Base-by-base conservation (phyloP, 2,888 invertebrate genomes). In the Diadegma fenestrale region DNA sequence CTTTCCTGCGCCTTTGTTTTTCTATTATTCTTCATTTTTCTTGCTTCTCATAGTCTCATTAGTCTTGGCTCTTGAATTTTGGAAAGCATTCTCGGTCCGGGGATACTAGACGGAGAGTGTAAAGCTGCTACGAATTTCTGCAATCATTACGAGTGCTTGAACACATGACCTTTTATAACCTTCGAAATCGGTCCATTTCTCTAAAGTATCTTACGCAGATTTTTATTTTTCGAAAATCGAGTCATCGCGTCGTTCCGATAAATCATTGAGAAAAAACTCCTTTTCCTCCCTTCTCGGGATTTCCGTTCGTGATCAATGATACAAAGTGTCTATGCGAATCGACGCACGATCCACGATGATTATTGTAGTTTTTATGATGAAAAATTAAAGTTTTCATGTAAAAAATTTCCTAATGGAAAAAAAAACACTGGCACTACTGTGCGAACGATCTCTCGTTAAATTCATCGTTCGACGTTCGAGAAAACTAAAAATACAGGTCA, bases 91-190 rank as follows among this genome's bases (percentile, higher is more conserved):
- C n/a, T 45, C 64, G 58, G 22, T 61, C 61, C 12, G 61, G 26
- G 66, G 26, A 79, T 66, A 63, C 22, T 41, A 19, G 26, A 72
- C 54, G 54, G 43, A 77, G 78, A 66, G 73, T 79, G 41, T 66
- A 84, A 82, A 84, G 71, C 86, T 88, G 86, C 80, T 85, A 68
- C 37, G 75, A 66, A 73, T 81, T 84, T 66, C 4, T 10, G 1
- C n/a, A 66, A 66, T 51, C 48, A 63, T 17, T 12, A 45, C 37
- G 37, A 30, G 22, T 14, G 12, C 19, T 26, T 8, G 19, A 54
- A 72, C 17, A 22, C n/a, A 71, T 33, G 33, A 72, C 6, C n/a
- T 61, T 43, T 22, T 3, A 37, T 41, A 4, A 61, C n/a, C 26
- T 1, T 17, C 43, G 10, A 22, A 61, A 17, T 14, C 37, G 22